phyloP scores from a whole-genome alignment of 2,888 invertebrate genomes.

The Tachina lurida region DNA sequence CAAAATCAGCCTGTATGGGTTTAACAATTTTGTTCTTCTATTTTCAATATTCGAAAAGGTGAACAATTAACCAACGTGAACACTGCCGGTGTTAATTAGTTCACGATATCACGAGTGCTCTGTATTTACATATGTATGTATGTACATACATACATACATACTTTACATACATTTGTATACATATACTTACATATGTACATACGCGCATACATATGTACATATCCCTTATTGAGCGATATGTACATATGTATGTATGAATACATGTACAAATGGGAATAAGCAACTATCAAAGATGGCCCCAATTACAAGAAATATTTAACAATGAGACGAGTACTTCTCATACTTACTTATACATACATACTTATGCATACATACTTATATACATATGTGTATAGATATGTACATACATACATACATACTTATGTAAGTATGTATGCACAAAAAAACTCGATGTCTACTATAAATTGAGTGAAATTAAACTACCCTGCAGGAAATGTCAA shows the following conservation, averaged over 20 bases:
- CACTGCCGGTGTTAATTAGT: too few relatives aligned
- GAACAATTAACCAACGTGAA: too few relatives aligned
- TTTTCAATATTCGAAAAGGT: too few relatives aligned
- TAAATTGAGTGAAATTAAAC: too few relatives aligned
- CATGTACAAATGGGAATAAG: conserved; percentile 29
- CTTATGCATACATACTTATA: background rate
- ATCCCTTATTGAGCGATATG: too few relatives aligned
- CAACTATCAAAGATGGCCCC: conserved; percentile 61
- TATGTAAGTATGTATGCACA: background rate
- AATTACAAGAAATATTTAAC: conserved; percentile 49
- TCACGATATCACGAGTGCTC: too few relatives aligned
- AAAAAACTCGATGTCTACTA: background rate
- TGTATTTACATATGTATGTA: background rate
- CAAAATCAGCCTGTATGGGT: too few relatives aligned
- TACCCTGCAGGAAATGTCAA: too few relatives aligned
- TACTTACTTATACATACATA: background rate
- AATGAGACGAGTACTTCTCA: background rate
- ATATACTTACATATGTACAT: too few relatives aligned
- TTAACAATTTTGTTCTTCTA: too few relatives aligned
- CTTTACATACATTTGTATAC: too few relatives aligned
- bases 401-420: background rate
- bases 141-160: background rate
- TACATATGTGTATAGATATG: background rate
- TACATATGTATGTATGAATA: background rate
- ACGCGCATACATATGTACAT: too few relatives aligned